phyloP scores from a whole-genome alignment of 2,888 invertebrate species.

The Melikaiella ostensackeni region DNA sequence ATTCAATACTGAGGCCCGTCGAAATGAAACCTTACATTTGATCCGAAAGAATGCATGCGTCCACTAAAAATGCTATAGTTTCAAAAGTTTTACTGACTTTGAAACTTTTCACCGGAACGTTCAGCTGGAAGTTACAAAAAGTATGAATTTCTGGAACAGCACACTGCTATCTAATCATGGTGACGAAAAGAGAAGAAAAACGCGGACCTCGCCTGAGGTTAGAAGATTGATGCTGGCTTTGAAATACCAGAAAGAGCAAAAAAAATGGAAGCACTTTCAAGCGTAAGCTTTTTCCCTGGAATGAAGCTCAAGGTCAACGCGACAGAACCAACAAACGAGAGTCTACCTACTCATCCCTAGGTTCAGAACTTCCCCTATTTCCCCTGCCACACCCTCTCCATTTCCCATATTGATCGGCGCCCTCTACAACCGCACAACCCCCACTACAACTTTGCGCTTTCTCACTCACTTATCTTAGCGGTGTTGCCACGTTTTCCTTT shows the following conservation, averaged over 20 bases:
- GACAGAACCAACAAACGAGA: conserved; percentile 23
- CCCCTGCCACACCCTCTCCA: conserved; percentile 69
- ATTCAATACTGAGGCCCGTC: too few species aligned
- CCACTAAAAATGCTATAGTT: too few species aligned
- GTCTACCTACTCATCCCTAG: conserved; percentile 27
- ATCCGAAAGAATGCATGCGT: too few species aligned
- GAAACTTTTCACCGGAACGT: too few species aligned
- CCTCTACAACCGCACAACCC: conserved; percentile 56
- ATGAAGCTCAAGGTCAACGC: conserved; percentile 32
- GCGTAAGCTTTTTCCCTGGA: conserved; percentile 3
- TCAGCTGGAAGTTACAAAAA: too few species aligned
- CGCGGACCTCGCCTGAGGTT: not conserved
- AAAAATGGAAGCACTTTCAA: not conserved
- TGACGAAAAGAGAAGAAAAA: not conserved
- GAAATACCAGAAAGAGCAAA: not conserved
- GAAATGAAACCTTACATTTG: too few species aligned
- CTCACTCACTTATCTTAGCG: conserved; percentile 11
- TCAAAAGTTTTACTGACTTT: too few species aligned
- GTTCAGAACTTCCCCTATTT: conserved; percentile 61
- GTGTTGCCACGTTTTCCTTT: conserved; percentile 38
- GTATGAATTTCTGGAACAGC: too few species aligned
- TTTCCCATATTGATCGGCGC: conserved; percentile 72
- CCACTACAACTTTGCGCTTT: conserved; percentile 25
- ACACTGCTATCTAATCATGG: not conserved
- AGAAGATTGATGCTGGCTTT: not conserved